Percentiles rank a stretch among this genome's conserved stretches.
phyloP scores from a whole-genome alignment of 1,140 invertebrate genomes.

The Vanessa atalanta region DNA sequence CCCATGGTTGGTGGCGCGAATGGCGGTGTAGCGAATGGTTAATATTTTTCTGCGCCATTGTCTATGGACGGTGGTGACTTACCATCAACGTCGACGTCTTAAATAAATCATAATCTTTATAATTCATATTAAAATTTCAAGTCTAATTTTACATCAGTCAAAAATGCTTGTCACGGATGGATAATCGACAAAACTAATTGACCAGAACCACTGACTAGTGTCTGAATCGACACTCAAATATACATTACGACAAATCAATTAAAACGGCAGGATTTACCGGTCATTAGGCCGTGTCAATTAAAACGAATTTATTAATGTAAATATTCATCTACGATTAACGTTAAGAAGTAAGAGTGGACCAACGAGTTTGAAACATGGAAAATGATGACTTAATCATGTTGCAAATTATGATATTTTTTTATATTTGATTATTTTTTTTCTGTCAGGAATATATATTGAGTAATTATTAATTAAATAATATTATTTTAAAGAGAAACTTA shows the following conservation, averaged over 20 bases:
- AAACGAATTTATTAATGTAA: background rate
- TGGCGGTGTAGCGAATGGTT: too few relatives aligned
- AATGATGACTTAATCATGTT: background rate
- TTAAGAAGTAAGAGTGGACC: background rate
- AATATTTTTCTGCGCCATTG: too few relatives aligned
- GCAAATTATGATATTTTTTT: too few relatives aligned
- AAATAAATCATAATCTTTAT: too few relatives aligned
- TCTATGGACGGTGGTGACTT: too few relatives aligned
- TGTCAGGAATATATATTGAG: too few relatives aligned
- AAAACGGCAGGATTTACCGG: conserved; percentile 12
- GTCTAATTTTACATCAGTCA: background rate
- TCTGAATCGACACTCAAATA: conserved; percentile 6
- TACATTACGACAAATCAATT: conserved; percentile 17
- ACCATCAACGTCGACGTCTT: too few relatives aligned
- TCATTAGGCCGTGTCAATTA: conserved; percentile 4
- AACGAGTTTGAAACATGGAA: background rate
- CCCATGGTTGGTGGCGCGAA: too few relatives aligned
- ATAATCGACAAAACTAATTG: conserved; percentile 22
- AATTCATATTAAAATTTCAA: background rate
- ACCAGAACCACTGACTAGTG: background rate
- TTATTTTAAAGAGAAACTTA: too few relatives aligned
- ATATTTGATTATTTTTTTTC: too few relatives aligned
- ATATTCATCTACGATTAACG: background rate
- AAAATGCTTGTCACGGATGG: conserved; percentile 16
- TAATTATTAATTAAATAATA: too few relatives aligned